Evolutionary conservation across 2,113 vertebrate genomes (phyloP).

Genomic region (Balaeniceps rex): DNA sequence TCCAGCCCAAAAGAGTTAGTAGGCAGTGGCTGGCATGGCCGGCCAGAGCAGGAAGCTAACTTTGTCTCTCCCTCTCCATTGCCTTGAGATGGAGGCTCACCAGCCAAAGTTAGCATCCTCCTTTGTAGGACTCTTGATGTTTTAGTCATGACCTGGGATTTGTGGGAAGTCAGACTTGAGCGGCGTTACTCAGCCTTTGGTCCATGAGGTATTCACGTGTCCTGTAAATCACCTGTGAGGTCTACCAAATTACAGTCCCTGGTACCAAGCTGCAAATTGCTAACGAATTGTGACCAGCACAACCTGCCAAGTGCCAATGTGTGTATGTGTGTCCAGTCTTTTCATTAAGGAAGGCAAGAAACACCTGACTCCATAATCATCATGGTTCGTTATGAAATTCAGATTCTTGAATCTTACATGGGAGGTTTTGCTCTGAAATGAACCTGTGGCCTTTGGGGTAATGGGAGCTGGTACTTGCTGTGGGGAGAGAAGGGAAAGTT

Average conservation of each 20-base stretch:
- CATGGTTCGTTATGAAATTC: accelerated
- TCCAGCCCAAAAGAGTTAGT: not conserved
- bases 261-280: not conserved
- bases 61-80: not conserved
- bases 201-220: not conserved
- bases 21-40: not conserved
- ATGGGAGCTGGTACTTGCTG: not conserved
- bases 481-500: not conserved
- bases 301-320: not conserved
- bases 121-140: not conserved
- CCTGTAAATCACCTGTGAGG: constrained; percentile 10
- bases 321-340: not conserved
- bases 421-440: not conserved
- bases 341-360: not conserved
- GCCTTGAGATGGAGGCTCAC: not conserved
- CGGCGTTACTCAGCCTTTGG: constrained; percentile 5
- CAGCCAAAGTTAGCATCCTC: not conserved
- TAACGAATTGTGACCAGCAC: not conserved
- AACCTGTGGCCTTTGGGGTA: not conserved
- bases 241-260: constrained; percentile 8
- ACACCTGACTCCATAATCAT: not conserved
- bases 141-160: not conserved
- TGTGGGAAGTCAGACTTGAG: not conserved
- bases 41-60: not conserved
- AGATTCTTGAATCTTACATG: not conserved